These are phyloP conservation scores for Caenorhabditis imperialis DNA, from an alignment of 2,888 invertebrate genomes.

Conservation along the genomic window DNA sequence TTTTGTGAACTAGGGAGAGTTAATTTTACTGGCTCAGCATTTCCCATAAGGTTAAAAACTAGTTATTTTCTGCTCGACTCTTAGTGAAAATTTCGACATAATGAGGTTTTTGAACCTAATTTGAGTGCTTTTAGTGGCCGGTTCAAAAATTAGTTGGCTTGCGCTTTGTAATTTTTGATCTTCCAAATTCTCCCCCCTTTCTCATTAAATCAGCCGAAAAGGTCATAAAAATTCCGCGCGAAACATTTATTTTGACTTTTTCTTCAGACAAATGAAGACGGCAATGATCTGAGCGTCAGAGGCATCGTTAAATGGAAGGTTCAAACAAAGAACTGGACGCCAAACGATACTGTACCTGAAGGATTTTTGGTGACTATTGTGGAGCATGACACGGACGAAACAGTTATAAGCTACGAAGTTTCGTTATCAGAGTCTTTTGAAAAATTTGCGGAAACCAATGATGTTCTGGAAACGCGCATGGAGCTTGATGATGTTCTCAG, in stretches of 20 bases:
- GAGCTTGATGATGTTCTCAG: slow-evolving; percentile 36
- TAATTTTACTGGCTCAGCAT: too few relatives aligned
- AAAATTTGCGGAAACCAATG: slow-evolving; percentile 12
- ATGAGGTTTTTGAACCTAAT: slow-evolving; percentile 4
- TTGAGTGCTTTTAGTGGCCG: neutral
- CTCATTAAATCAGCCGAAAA: slow-evolving; percentile 21
- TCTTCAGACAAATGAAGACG: slow-evolving; percentile 36
- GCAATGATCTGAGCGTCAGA: slow-evolving; percentile 37
- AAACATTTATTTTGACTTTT: slow-evolving; percentile 7
- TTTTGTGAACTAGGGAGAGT: too few relatives aligned
- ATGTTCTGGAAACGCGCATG: slow-evolving; percentile 30
- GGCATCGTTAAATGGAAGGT: slow-evolving; percentile 52
- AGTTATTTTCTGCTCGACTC: neutral
- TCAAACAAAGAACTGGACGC: slow-evolving; percentile 25
- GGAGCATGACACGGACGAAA: slow-evolving; percentile 37
- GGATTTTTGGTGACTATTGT: slow-evolving; percentile 35
- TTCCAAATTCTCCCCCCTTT: neutral
- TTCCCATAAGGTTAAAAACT: too few relatives aligned
- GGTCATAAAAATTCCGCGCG: slow-evolving; percentile 8
- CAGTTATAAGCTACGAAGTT: slow-evolving; percentile 14
- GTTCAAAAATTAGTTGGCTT: too few relatives aligned
- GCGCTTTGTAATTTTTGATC: slow-evolving; percentile 47
- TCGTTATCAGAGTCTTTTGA: slow-evolving; percentile 20
- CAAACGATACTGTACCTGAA: slow-evolving; percentile 18
- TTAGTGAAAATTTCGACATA: neutral